phyloP scores from a whole-genome alignment of 2,113 vertebrate species.

The Sander lucioperca region DNA sequence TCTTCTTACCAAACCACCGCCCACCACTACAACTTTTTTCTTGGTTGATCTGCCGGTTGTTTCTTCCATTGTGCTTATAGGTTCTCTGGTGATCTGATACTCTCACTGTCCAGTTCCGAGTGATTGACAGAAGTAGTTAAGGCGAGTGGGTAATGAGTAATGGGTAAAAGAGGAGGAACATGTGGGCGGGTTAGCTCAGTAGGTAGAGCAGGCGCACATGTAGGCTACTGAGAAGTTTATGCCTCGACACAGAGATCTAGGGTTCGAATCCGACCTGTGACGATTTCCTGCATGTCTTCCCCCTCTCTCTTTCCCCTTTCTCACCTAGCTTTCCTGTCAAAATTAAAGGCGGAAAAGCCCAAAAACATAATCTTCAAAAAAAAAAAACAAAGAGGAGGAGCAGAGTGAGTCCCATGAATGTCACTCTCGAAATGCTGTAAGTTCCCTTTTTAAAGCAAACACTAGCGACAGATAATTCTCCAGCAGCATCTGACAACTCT shows the following conservation, averaged over 20 bases:
- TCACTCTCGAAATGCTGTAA: constrained; percentile 7
- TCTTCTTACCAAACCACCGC: constrained; percentile 80
- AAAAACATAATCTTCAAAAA: too few relatives aligned
- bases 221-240: too few relatives aligned
- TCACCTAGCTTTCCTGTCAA: too few relatives aligned
- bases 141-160: not conserved
- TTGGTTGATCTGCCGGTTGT: not conserved
- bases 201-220: too few relatives aligned
- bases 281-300: too few relatives aligned
- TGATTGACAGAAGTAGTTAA: not conserved
- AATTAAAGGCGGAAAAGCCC: too few relatives aligned
- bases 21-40: constrained; percentile 74
- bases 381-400: too few relatives aligned
- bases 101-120: not conserved
- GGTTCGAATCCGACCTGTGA: too few relatives aligned
- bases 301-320: too few relatives aligned
- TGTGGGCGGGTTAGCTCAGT: too few relatives aligned
- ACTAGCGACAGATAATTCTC: constrained; percentile 1
- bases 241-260: too few relatives aligned
- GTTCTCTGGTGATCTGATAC: constrained; percentile 8
- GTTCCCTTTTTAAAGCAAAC: constrained; percentile 58
- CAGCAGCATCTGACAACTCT: not conserved
- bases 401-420: not conserved
- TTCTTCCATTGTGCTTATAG: constrained; percentile 63
- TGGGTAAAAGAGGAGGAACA: constrained; percentile 66